A percentile compares a stretch with the other conserved stretches of the same genome.
Conservation (phyloP, 2,888 invertebrate species). For the Mesoligia furuncula region DNA sequence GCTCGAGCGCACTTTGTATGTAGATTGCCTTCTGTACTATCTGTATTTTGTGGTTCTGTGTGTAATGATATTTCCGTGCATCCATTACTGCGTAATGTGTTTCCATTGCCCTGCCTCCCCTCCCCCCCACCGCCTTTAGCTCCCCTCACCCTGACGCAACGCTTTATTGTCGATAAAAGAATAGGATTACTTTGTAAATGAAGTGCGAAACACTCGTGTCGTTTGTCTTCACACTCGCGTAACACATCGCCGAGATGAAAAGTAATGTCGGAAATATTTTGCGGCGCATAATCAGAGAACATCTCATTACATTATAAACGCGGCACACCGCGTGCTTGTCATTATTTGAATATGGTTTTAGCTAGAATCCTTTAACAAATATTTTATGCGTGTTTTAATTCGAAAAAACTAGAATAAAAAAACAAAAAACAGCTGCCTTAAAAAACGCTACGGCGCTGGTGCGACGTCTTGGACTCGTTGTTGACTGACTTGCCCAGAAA, state of each 20-base stretch:
- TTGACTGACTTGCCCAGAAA: not conserved
- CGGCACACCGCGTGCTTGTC: not conserved
- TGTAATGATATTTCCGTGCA: conserved; percentile 32
- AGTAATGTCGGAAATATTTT: not conserved
- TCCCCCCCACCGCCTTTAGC: not conserved
- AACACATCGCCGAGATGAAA: conserved; percentile 3
- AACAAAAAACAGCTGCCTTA: not conserved
- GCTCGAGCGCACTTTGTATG: no score
- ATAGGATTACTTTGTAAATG: conserved; percentile 46
- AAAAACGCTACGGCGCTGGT: not conserved
- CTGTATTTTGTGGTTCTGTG: no score
- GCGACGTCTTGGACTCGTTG: not conserved
- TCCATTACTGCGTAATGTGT: conserved; percentile 47
- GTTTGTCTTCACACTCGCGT: conserved; percentile 9
- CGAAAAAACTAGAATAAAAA: not conserved
- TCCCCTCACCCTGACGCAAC: not conserved
- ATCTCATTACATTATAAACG: conserved; percentile 7
- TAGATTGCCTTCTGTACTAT: no score
- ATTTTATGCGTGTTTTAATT: not conserved
- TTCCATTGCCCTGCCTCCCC: not conserved
- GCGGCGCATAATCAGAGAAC: not conserved
- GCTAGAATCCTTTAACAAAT: not conserved
- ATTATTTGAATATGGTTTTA: not conserved
- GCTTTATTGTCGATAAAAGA: conserved; percentile 38
- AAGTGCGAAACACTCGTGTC: conserved; percentile 30